These are phyloP conservation scores for Parascotia fuliginaria DNA, from an alignment of 2,888 invertebrate genomes.

Conservation along the genomic window DNA sequence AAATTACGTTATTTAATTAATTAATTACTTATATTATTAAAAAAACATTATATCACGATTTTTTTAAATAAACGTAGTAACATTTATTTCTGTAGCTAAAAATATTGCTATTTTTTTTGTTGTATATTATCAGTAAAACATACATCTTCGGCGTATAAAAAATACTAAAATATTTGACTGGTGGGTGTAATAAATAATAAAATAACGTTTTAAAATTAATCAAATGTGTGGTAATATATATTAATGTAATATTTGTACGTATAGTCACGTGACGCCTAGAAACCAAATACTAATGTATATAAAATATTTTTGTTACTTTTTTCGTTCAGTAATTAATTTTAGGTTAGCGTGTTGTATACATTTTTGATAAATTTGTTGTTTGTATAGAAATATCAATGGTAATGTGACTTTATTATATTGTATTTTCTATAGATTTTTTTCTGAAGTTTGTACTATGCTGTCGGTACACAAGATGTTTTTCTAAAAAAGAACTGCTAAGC, in stretches of 20 bases:
- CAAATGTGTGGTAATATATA: slow-evolving; percentile 7
- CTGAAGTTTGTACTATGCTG: no score
- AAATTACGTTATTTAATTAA: no score
- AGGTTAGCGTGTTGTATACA: slow-evolving; percentile 43
- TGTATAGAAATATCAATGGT: slow-evolving; percentile 21
- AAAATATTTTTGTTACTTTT: slow-evolving; percentile 56
- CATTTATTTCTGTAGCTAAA: neutral
- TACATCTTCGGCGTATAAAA: neutral
- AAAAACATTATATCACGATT: no score
- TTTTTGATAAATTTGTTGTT: slow-evolving; percentile 40
- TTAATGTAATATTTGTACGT: slow-evolving; percentile 28
- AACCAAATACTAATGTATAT: slow-evolving; percentile 80
- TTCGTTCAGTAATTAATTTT: slow-evolving; percentile 53
- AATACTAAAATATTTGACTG: slow-evolving; percentile 11
- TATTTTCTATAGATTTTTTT: no score
- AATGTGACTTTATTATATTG: no score
- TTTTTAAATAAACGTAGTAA: no score
- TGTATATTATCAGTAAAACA: neutral
- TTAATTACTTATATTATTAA: no score
- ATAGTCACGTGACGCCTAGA: slow-evolving; percentile 50
- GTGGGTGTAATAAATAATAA: slow-evolving; percentile 10
- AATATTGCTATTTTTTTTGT: neutral
- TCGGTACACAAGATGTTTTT: no score
- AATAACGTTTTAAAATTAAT: slow-evolving; percentile 13
- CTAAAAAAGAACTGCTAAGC: no score